phyloP scores from a whole-genome alignment of 2,113 vertebrate species.

The Tragelaphus strepsiceros region DNA sequence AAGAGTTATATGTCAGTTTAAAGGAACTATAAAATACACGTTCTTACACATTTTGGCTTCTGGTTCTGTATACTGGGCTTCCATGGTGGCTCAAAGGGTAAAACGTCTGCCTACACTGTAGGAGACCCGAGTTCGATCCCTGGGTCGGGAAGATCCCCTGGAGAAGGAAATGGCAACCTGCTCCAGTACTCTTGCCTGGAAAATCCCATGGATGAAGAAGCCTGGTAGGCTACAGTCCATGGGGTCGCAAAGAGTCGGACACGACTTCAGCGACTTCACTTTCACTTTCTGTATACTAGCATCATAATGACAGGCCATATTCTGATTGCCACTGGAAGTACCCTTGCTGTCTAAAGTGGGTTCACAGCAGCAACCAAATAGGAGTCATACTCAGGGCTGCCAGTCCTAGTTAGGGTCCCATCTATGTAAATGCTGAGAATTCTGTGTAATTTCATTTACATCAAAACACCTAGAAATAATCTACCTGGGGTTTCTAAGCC shows the following conservation, averaged over 20 bases:
- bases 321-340: background rate
- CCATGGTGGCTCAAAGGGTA: background rate
- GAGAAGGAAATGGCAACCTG: background rate
- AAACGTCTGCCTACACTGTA: background rate
- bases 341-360: background rate
- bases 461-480: background rate
- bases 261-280: background rate
- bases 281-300: background rate
- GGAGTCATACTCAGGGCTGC: background rate
- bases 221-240: background rate
- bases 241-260: background rate
- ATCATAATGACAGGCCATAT: background rate
- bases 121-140: background rate
- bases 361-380: background rate
- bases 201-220: background rate
- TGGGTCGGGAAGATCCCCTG: background rate
- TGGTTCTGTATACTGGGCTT: background rate
- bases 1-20: background rate
- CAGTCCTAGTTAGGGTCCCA: background rate
- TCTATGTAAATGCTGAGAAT: background rate
- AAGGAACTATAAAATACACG: background rate
- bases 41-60: background rate
- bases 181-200: background rate
- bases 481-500: background rate
- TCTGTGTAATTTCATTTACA: background rate